Percentiles rank a stretch among this genome's conserved stretches.
Conservation (phyloP, 2,888 invertebrate genomes). For the Mellilla xanthometata region DNA sequence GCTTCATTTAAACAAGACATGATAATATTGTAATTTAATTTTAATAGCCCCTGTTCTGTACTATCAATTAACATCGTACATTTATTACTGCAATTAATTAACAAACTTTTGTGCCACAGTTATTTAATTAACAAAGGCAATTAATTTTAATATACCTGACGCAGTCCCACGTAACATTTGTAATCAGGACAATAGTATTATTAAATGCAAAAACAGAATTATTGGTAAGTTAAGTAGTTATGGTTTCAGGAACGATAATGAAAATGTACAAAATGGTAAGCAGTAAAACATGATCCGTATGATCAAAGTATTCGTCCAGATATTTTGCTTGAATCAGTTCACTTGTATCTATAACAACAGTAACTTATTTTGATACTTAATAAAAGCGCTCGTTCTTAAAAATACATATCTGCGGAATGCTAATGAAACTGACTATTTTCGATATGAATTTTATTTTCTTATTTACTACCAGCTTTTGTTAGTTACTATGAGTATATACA, state of each 20-base stretch:
- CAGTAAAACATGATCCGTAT: not conserved
- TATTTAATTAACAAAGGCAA: constrained; percentile 16
- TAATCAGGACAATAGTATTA: constrained; percentile 37
- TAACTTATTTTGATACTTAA: too few relatives aligned
- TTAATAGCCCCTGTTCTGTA: not conserved
- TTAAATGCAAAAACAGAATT: constrained; percentile 7
- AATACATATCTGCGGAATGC: too few relatives aligned
- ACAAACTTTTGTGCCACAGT: constrained; percentile 6
- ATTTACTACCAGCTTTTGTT: too few relatives aligned
- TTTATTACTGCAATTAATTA: constrained; percentile 10
- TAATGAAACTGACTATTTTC: too few relatives aligned
- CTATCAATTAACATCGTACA: constrained; percentile 1
- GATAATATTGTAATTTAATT: not conserved
- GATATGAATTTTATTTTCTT: too few relatives aligned
- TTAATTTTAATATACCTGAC: constrained; percentile 29
- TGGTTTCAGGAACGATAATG: not conserved
- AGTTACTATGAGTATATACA: too few relatives aligned
- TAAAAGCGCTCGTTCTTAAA: too few relatives aligned
- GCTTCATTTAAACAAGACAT: too few relatives aligned
- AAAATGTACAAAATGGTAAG: not conserved
- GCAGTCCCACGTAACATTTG: constrained; percentile 38
- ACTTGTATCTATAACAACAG: too few relatives aligned
- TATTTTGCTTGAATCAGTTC: too few relatives aligned
- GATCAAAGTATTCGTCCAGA: too few relatives aligned
- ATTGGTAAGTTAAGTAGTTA: not conserved